Evolutionary conservation across 2,888 invertebrate genomes (phyloP), one percentile per base, ranked within the genome.

Genomic region (Ditylenchus weischeri): DNA sequence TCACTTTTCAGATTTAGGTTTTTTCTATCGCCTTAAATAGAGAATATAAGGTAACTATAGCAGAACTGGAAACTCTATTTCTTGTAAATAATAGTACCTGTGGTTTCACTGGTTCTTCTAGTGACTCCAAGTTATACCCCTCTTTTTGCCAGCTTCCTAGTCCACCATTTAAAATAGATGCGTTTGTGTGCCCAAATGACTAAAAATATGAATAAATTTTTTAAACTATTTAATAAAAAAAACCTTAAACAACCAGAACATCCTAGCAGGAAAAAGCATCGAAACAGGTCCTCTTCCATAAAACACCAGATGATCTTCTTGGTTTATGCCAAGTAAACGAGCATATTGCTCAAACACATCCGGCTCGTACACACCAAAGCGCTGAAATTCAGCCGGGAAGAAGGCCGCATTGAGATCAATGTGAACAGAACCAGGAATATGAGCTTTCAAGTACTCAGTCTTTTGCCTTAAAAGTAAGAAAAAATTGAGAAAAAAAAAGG

Each of bases 181-280:
- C 62, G 13, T 78, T 75, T 15, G 73, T 73, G 57, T 78, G 77
- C 5, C 78, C 78, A 62, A 76, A 78, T 3, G 72, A 69, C 72
- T 76, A 60, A 61, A 72, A 69, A 6, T 36, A 54, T 7, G 2
- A 54, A 54, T 7, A 54, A 54, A 54, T 18, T 4, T 23, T 15
- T 51, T 19, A 18, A 5, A 62, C 18, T 11, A 15, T 43, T 15
- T 51, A 19, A 29, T 29, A 21, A 66, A 21, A 11, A 38, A 29
- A 15, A 76, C 75, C 69, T 76, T 77, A 68, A 78, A 76, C 35
- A 78, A 64, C 78, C 77, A 78, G 7, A 73, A 76, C n/a, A 72
- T 64, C 60, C 72, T 72, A 18, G 76, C 72, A 23, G 77, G 66
- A 57, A 76, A 78, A 23, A 78, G 59, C 77, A 78, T 78, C 19